phyloP scores from a whole-genome alignment of 2,797 vertebrate species.

The Podargus strigoides region DNA sequence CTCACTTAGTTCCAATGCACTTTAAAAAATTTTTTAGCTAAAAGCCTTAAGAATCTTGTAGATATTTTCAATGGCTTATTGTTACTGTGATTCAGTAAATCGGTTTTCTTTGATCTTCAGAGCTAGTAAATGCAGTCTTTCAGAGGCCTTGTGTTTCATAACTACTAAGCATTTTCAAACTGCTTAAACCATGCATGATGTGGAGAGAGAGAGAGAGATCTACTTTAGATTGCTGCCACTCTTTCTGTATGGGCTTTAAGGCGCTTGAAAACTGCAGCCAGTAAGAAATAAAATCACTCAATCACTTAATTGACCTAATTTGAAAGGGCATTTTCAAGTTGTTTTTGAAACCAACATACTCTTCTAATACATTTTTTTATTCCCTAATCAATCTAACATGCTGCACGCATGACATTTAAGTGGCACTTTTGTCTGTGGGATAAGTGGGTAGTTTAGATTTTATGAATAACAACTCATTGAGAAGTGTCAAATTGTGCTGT shows the following conservation, averaged over 20 bases:
- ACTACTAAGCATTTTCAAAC: neutral
- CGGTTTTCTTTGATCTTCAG: neutral
- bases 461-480: neutral
- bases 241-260: neutral
- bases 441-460: neutral
- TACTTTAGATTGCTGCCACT: neutral
- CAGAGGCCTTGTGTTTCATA: neutral
- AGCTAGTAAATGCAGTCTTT: neutral
- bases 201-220: neutral
- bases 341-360: neutral
- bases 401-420: slow-evolving; percentile 30
- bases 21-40: neutral
- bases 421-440: neutral
- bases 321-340: neutral
- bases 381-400: neutral
- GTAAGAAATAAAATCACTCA: neutral
- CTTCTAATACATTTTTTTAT: neutral
- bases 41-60: neutral
- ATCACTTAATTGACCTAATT: neutral
- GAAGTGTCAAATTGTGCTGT: neutral
- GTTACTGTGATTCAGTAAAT: neutral
- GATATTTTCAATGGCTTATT: neutral
- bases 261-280: neutral
- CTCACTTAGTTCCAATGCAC: neutral
- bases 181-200: neutral